Percentiles rank a stretch among this genome's conserved stretches.
Evolutionary conservation across 2,888 invertebrate genomes (phyloP).

Genomic region (Erebia palarica): DNA sequence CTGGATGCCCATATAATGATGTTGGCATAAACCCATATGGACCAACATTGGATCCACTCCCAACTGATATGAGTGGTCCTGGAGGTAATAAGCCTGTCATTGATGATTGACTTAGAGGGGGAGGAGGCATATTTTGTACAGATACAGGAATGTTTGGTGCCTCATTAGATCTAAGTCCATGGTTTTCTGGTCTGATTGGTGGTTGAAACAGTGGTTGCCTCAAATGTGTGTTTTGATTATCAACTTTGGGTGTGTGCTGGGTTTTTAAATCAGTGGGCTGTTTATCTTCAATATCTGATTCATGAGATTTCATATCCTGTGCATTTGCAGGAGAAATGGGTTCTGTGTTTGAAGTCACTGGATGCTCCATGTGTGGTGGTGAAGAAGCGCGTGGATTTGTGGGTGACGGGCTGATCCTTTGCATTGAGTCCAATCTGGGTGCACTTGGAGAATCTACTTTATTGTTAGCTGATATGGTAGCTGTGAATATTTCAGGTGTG

Average conservation of each 20-base stretch:
- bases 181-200: slow-evolving; percentile 69
- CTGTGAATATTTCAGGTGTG: slow-evolving; percentile 77
- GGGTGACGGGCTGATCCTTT: slow-evolving; percentile 75
- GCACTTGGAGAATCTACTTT: slow-evolving; percentile 74
- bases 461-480: slow-evolving; percentile 70
- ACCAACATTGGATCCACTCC: slow-evolving; percentile 79
- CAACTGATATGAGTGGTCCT: slow-evolving; percentile 83
- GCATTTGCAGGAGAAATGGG: slow-evolving; percentile 74
- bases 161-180: slow-evolving; percentile 67
- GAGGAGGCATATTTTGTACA: slow-evolving; percentile 72
- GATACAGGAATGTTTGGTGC: slow-evolving; percentile 62
- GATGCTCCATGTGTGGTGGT: slow-evolving; percentile 73
- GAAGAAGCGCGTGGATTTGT: slow-evolving; percentile 68
- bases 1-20: slow-evolving; percentile 67
- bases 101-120: slow-evolving; percentile 79
- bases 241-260: slow-evolving; percentile 65
- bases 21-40: slow-evolving; percentile 85
- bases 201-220: slow-evolving; percentile 66
- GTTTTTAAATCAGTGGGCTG: slow-evolving; percentile 76
- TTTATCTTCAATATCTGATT: slow-evolving; percentile 71
- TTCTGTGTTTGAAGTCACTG: slow-evolving; percentile 66
- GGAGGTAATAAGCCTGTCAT: slow-evolving; percentile 82
- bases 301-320: slow-evolving; percentile 67
- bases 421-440: slow-evolving; percentile 68
- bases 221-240: slow-evolving; percentile 56